These are phyloP conservation scores for Heliothis peltigera DNA, from an alignment of 2,888 invertebrate species.

Conservation along the genomic window DNA sequence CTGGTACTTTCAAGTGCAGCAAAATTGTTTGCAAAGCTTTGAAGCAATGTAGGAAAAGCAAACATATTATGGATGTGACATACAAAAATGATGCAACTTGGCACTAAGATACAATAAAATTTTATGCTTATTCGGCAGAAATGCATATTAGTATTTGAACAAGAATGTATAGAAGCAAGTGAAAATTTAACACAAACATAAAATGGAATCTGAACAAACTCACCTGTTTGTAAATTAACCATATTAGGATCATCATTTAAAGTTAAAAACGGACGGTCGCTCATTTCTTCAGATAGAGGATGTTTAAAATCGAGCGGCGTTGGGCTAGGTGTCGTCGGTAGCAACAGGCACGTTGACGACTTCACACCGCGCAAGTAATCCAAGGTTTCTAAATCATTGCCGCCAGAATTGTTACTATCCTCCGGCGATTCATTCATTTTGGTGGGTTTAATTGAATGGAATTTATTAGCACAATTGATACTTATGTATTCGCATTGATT, in stretches of 20 bases:
- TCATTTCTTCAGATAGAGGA: constrained; percentile 89
- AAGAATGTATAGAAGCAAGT: not conserved
- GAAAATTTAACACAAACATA: not conserved
- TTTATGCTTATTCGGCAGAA: constrained; percentile 9
- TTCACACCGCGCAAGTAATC: constrained; percentile 90
- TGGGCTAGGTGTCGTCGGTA: constrained; percentile 90
- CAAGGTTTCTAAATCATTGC: constrained; percentile 77
- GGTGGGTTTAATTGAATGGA: constrained; percentile 35
- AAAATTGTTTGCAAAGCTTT: not conserved
- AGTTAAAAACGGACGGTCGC: constrained; percentile 82
- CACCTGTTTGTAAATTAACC: constrained; percentile 80
- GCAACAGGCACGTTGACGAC: constrained; percentile 91
- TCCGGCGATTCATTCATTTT: constrained; percentile 81
- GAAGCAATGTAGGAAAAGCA: not conserved
- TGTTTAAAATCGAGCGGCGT: constrained; percentile 90
- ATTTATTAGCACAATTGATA: constrained; percentile 40
- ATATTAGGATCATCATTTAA: constrained; percentile 78
- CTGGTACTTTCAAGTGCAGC: not conserved
- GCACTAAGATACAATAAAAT: not conserved
- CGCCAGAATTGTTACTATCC: constrained; percentile 70
- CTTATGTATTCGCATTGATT: constrained; percentile 11
- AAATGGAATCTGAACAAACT: constrained; percentile 16
- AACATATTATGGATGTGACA: not conserved
- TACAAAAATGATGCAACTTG: constrained; percentile 8
- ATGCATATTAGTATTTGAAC: not conserved